Evolutionary conservation across 1,140 invertebrate genomes (phyloP).

Genomic region (Drosophila repletoides): DNA sequence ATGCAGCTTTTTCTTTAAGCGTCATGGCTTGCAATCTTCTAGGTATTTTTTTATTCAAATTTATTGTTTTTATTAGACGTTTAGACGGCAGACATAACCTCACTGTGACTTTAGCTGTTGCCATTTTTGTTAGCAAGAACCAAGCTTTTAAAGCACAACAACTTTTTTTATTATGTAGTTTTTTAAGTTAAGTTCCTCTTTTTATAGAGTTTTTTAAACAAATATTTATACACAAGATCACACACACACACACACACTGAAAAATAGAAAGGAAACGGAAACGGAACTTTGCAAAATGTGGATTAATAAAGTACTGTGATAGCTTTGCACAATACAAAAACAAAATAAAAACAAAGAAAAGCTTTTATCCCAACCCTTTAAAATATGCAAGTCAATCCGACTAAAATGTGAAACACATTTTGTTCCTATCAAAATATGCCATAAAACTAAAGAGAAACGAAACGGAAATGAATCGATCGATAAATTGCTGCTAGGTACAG

Average conservation of each 20-base stretch:
- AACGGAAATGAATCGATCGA: background rate
- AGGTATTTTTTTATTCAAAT: background rate
- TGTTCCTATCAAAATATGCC: conserved; percentile 22
- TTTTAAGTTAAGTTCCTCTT: conserved; percentile 38
- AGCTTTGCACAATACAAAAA: conserved; percentile 30
- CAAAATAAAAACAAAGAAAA: background rate
- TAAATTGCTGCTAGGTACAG: conserved; percentile 27
- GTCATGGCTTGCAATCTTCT: background rate
- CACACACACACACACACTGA: background rate
- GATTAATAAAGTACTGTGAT: conserved; percentile 42
- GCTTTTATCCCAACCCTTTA: conserved; percentile 11
- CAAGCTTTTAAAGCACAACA: conserved; percentile 41
- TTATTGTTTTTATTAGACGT: conserved; percentile 4
- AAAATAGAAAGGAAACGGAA: background rate
- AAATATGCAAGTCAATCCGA: conserved; percentile 1
- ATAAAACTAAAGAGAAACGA: background rate
- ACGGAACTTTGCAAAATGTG: conserved; percentile 21
- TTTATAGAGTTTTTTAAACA: conserved; percentile 11
- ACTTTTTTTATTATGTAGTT: conserved; percentile 13
- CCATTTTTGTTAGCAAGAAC: conserved; percentile 46
- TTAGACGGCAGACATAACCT: conserved; percentile 34
- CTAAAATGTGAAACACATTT: background rate
- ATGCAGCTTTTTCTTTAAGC: background rate
- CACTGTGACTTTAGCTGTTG: conserved; percentile 55
- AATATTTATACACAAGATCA: background rate